Conservation (phyloP, 1,140 invertebrate genomes). For the Coenobita brevimanus region DNA sequence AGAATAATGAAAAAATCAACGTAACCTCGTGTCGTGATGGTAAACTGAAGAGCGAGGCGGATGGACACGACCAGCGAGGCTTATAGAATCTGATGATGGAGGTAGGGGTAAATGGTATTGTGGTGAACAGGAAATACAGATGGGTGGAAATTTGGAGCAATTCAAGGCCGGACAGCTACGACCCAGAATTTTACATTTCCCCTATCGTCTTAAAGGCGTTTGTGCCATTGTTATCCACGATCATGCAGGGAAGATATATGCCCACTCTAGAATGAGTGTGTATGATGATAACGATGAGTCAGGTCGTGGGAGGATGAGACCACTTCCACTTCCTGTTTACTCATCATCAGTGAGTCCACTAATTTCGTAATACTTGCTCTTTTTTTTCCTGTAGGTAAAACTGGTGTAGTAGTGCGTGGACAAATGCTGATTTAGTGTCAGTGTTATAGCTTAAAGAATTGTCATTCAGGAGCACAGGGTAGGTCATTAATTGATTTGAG, state of each 20-base stretch:
- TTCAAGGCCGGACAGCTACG: slow-evolving; percentile 31
- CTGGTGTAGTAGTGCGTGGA: too few relatives aligned
- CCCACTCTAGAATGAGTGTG: too few relatives aligned
- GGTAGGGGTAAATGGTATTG: not conserved
- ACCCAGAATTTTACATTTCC: not conserved
- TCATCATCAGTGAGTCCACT: too few relatives aligned
- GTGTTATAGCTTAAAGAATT: too few relatives aligned
- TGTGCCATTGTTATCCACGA: too few relatives aligned
- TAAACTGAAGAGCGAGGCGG: not conserved
- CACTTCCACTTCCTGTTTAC: slow-evolving; percentile 8
- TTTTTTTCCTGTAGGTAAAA: too few relatives aligned
- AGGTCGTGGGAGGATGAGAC: not conserved
- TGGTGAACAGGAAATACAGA: not conserved
- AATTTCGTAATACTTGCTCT: too few relatives aligned
- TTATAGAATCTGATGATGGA: not conserved
- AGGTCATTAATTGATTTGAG: too few relatives aligned
- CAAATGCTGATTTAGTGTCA: too few relatives aligned
- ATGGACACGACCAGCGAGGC: not conserved
- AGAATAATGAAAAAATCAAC: slow-evolving; percentile 6
- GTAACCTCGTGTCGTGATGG: not conserved
- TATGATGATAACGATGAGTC: not conserved
- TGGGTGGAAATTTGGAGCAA: not conserved
- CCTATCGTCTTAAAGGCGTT: not conserved
- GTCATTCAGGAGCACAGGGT: too few relatives aligned
- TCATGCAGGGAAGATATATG: too few relatives aligned